phyloP scores from a whole-genome alignment of 2,797 vertebrate genomes.

The Bovichtus variegatus region DNA sequence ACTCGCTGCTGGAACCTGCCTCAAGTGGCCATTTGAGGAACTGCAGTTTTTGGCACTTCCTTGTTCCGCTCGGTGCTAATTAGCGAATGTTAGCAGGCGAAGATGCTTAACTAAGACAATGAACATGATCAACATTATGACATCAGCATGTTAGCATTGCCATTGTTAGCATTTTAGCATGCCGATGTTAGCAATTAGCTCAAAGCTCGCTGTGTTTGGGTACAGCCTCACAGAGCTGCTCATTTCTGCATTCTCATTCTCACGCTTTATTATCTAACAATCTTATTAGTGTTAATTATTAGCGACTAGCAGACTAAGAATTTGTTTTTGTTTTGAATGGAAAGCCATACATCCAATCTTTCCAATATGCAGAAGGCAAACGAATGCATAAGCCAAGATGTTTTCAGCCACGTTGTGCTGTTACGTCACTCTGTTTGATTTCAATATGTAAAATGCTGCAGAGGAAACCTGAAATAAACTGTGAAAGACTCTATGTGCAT shows the following conservation, averaged over 20 bases:
- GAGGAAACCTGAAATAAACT: background rate
- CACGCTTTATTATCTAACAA: background rate
- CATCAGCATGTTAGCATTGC: too few species aligned
- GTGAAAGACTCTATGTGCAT: background rate
- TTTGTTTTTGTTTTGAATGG: background rate
- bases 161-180: background rate
- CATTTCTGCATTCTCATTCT: background rate
- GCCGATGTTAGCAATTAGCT: background rate
- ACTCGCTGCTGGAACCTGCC: too few species aligned
- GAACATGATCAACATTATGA: too few species aligned
- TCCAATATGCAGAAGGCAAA: background rate
- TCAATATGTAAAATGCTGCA: background rate
- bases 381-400: background rate
- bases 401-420: background rate
- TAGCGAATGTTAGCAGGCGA: too few species aligned
- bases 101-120: too few species aligned
- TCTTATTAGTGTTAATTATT: background rate
- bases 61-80: too few species aligned
- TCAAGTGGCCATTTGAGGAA: too few species aligned
- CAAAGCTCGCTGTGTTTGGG: background rate
- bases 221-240: too few species aligned
- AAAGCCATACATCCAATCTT: background rate
- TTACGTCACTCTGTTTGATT: conserved; percentile 15
- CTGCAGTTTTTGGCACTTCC: too few species aligned
- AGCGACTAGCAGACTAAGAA: background rate